Evolutionary conservation across 2,113 vertebrate species (phyloP).

Genomic region (Podiceps cristatus): DNA sequence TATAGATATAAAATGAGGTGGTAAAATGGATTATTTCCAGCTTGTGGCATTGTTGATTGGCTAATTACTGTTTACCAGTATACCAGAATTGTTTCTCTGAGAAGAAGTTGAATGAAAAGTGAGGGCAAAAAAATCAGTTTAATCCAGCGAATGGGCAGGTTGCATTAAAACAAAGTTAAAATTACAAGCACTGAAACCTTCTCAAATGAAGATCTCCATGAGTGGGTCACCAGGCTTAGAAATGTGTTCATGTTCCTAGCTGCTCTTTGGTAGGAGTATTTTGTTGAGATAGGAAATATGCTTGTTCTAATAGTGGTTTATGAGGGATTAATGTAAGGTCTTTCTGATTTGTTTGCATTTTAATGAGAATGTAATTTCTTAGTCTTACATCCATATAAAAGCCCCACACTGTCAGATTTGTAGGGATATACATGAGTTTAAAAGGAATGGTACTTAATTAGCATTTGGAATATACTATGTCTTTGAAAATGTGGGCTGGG

Average conservation of each 20-base stretch:
- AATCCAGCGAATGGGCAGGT: not conserved
- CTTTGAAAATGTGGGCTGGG: constrained; percentile 32
- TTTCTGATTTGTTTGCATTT: constrained; percentile 49
- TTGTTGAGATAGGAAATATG: not conserved
- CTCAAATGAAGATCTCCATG: not conserved
- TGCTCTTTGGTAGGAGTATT: not conserved
- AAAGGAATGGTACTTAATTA: constrained; percentile 44
- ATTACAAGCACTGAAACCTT: not conserved
- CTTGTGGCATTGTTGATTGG: not conserved
- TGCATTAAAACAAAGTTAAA: not conserved
- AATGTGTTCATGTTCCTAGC: not conserved
- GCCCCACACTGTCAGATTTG: constrained; percentile 28
- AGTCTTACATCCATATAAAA: constrained; percentile 5
- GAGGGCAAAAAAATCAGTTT: not conserved
- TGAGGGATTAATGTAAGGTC: not conserved
- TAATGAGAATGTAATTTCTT: constrained; percentile 36
- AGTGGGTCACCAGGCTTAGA: not conserved
- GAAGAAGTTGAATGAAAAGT: not conserved
- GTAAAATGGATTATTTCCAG: constrained; percentile 9
- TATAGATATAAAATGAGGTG: not conserved
- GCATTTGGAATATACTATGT: not conserved
- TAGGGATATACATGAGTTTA: constrained; percentile 32
- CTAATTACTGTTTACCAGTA: constrained; percentile 9
- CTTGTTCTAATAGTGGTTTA: constrained; percentile 15
- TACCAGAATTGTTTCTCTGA: not conserved